Evolutionary conservation across 2,888 invertebrate species (phyloP), one percentile per base, ranked within the genome.

Genomic region (Ctenicera cuprea): DNA sequence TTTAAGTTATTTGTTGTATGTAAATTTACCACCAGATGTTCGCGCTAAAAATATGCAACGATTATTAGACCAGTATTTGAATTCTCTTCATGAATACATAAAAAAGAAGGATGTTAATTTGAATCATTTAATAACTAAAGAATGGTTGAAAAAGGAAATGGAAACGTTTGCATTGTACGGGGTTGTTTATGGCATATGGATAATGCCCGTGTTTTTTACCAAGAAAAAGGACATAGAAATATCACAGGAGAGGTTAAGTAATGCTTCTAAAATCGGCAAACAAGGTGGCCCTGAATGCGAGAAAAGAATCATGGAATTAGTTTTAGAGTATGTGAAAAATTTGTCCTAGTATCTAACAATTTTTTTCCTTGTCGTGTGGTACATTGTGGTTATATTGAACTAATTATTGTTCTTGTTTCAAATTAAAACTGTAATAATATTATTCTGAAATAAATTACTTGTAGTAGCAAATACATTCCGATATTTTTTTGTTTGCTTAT

Each of bases 131-230:
- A 14, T 76, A 22, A 76, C 70, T 8, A 73, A 74, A 65, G 71
- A 76, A n/a, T 80, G 79, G 80, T 52, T 81, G 11, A 33, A 73
- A 52, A 38, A 54, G 8, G 80, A 81, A 73, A 75, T 81, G 67
- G 43, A 66, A 26, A 70, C 76, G 18, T 80, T 79, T 69, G 22
- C 69, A 12, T 50, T 76, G 20, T 76, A 67, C 59, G 80, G 78
- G 1, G 69, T 78, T 41, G 66, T 77, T 12, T 68, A 65, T 11
- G 74, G 57, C 22, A 64, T 79, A 9, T 76, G 76, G 73, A 52
- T 78, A 3, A 41, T 77, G 33, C 80, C 80, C 16, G 59, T 75
- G 12, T 78, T 80, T 70, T 76, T 70, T 48, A 63, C 52, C 9
- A 68, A 50, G 3, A 43, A 72, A 20, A 70, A 72, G 7, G 72